Percentiles rank a stretch among this genome's conserved stretches.
Conservation (phyloP, 2,888 invertebrate species). For the Lycia hirtaria region DNA sequence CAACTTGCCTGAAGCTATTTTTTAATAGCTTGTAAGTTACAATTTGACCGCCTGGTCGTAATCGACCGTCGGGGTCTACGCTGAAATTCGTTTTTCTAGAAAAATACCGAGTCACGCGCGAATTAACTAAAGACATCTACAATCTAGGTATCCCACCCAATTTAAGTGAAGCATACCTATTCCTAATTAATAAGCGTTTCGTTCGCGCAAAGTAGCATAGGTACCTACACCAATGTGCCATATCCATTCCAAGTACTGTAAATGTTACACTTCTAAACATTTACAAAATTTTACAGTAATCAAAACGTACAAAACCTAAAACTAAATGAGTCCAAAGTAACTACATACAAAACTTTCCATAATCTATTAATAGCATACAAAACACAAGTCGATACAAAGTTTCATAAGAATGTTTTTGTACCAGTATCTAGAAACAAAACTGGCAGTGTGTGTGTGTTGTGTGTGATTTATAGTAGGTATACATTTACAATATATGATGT, state of each 20-base stretch:
- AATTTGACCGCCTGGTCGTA: too few species aligned
- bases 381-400: slow-evolving; percentile 49
- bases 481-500: too few species aligned
- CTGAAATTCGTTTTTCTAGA: too few species aligned
- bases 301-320: slow-evolving; percentile 58
- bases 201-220: not conserved
- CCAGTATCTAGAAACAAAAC: slow-evolving; percentile 29
- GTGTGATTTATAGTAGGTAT: too few species aligned
- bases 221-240: slow-evolving; percentile 6
- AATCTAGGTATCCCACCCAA: too few species aligned
- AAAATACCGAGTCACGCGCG: too few species aligned
- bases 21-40: too few species aligned
- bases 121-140: too few species aligned
- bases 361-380: slow-evolving; percentile 30
- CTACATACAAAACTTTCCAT: slow-evolving; percentile 49
- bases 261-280: not conserved
- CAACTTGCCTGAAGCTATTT: too few species aligned
- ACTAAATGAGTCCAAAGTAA: slow-evolving; percentile 51
- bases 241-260: slow-evolving; percentile 1
- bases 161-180: too few species aligned
- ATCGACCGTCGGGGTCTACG: too few species aligned
- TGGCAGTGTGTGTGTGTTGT: slow-evolving; percentile 24
- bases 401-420: slow-evolving; percentile 55
- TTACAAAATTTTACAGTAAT: slow-evolving; percentile 23
- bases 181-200: too few species aligned